Percentiles rank a stretch among this genome's conserved stretches.
Conservation (phyloP, 2,113 vertebrate genomes). For the Peromyscus californicus region DNA sequence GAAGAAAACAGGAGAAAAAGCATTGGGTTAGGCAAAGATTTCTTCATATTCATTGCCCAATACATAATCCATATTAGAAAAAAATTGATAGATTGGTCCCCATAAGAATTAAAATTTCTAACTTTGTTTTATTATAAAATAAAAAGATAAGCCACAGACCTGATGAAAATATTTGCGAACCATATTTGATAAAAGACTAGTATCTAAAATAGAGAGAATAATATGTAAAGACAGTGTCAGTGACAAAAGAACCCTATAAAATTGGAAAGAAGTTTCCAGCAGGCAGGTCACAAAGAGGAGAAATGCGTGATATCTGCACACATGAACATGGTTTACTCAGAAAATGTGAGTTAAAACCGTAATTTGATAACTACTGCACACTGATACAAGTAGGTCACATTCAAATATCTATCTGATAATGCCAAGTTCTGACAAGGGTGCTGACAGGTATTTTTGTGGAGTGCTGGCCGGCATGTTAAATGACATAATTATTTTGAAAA, state of each 20-base stretch:
- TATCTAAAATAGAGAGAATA: background rate
- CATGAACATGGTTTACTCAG: background rate
- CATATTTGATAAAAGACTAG: conserved; percentile 6
- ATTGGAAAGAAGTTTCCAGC: background rate
- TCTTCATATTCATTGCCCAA: background rate
- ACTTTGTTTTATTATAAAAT: conserved; percentile 28
- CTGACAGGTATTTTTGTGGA: background rate
- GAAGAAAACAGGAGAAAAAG: background rate
- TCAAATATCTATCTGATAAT: conserved; percentile 22
- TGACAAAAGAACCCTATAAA: background rate
- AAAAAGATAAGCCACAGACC: conserved; percentile 5
- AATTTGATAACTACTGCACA: background rate
- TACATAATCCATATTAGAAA: background rate
- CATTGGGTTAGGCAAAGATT: background rate
- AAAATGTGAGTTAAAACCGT: background rate
- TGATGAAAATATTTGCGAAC: conserved; percentile 41
- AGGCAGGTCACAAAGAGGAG: background rate
- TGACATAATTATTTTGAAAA: conserved; percentile 6
- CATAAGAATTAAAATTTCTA: background rate
- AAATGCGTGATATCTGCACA: background rate
- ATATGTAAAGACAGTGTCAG: background rate
- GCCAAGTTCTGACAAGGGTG: background rate
- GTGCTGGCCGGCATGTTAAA: background rate
- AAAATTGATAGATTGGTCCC: background rate
- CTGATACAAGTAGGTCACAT: background rate